Evolutionary conservation across 1,140 invertebrate species (phyloP), one percentile per base, ranked within the genome.

Genomic region (Campoletis sonorensis): DNA sequence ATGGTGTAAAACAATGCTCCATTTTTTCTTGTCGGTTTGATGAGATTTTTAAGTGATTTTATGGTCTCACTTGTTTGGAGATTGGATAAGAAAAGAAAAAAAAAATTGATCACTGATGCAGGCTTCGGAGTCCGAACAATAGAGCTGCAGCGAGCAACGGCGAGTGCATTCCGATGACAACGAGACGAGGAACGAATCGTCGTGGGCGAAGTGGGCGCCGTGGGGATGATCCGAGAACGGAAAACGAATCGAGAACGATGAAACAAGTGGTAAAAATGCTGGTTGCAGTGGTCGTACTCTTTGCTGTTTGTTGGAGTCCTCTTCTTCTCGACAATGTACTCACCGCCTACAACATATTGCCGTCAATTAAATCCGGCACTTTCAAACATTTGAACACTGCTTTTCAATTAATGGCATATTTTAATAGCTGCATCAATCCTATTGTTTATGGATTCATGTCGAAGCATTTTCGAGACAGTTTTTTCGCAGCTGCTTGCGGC

Each of bases 391-490:
- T 95, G 85, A 92, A 93, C 16, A 94, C 94, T 1, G 89, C 93
- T 16, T 95, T 96, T 84, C 93, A 94, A 82, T 86, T 95, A 30
- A 92, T 95, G 91, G 94, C 94, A 4, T 96, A 96, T 86, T 94
- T 95, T 79, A 95, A 96, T 89, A 95, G 95, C 88, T 96, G 95
- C 86, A 93, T 96, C 80, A 96, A 97, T 91, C 96, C 96, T 11
- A 93, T 96, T 64, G 93, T 96, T 11, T 97, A 97, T 87, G 96
- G 95, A 30, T 96, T 96, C 89, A 96, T 97, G 95, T 96, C 96
- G 4, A 94, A 95, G 85, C 96, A 95, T 90, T 97, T 97, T 90
- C 91, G 96, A 71, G 93, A 95, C 82, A 95, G 94, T 77, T 93
- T 93, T 82, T 84, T 92, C 73, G 87, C 91, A 13, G 92, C 92